Percentiles rank a stretch among this genome's conserved stretches.
Conservation (phyloP, 1,140 invertebrate genomes). For the Drosophila nebulosa region DNA sequence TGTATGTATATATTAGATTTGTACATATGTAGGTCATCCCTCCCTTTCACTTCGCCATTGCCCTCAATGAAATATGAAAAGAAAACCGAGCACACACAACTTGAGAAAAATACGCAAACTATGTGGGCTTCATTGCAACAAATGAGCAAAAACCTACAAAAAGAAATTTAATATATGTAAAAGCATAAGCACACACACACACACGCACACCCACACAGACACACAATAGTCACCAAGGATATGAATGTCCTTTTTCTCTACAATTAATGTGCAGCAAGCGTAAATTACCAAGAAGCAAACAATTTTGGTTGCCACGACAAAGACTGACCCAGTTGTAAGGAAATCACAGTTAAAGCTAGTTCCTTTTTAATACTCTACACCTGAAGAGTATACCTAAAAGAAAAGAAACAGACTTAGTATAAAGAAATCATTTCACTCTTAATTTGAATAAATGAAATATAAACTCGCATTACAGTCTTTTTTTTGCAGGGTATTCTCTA, state of each 20-base stretch:
- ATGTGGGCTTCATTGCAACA: constrained; percentile 57
- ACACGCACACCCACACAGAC: not conserved
- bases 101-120: constrained; percentile 35
- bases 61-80: constrained; percentile 26
- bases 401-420: no score
- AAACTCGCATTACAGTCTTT: not conserved
- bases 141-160: constrained; percentile 53
- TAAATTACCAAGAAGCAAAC: constrained; percentile 54
- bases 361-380: not conserved
- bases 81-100: constrained; percentile 24
- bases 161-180: constrained; percentile 65
- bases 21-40: constrained; percentile 37
- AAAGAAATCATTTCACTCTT: no score
- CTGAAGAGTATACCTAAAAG: not conserved
- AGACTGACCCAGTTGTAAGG: constrained; percentile 58
- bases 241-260: constrained; percentile 53
- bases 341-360: constrained; percentile 49
- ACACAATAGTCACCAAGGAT: constrained; percentile 68
- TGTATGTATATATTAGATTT: not conserved
- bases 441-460: no score
- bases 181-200: not conserved
- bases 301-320: constrained; percentile 43
- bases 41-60: not conserved
- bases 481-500: not conserved
- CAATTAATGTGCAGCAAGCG: constrained; percentile 76